phyloP scores from a whole-genome alignment of 2,797 vertebrate genomes.

The Manis javanica region DNA sequence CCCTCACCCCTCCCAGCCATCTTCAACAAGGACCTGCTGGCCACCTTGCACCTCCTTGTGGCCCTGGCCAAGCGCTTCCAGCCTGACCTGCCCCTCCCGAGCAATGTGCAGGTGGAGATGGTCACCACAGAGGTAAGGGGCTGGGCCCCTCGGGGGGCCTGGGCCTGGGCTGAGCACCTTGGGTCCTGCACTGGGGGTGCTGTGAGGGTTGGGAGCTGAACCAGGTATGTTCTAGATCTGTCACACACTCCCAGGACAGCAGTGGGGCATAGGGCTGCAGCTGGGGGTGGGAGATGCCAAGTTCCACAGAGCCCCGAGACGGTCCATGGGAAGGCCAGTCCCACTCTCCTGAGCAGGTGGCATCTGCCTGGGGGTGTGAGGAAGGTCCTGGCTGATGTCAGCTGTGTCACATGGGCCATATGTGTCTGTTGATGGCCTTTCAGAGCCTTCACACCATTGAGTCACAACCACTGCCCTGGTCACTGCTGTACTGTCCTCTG shows the following conservation, averaged over 20 bases:
- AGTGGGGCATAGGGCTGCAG: not conserved
- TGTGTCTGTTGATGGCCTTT: not conserved
- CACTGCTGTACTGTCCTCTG: rapidly evolving
- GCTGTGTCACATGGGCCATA: rapidly evolving
- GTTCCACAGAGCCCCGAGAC: no score
- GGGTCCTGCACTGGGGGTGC: not conserved
- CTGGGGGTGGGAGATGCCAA: not conserved
- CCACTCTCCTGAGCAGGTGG: not conserved
- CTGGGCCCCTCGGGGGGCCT: rapidly evolving
- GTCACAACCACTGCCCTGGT: not conserved
- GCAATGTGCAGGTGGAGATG: constrained; percentile 91
- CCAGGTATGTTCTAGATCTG: rapidly evolving
- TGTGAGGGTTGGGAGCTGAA: rapidly evolving
- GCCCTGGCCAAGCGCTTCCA: constrained; percentile 92
- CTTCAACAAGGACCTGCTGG: constrained; percentile 93
- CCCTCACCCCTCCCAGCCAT: constrained; percentile 87
- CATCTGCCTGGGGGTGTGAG: not conserved
- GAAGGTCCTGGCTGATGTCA: not conserved
- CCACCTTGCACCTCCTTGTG: constrained; percentile 95
- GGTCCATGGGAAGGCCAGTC: not conserved
- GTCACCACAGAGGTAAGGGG: constrained; percentile 90
- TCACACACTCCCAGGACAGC: rapidly evolving
- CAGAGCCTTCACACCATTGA: not conserved
- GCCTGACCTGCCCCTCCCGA: constrained; percentile 90
- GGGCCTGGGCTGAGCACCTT: rapidly evolving